Evolutionary conservation across 2,113 vertebrate genomes (phyloP).

Genomic region (Varanus salvator): DNA sequence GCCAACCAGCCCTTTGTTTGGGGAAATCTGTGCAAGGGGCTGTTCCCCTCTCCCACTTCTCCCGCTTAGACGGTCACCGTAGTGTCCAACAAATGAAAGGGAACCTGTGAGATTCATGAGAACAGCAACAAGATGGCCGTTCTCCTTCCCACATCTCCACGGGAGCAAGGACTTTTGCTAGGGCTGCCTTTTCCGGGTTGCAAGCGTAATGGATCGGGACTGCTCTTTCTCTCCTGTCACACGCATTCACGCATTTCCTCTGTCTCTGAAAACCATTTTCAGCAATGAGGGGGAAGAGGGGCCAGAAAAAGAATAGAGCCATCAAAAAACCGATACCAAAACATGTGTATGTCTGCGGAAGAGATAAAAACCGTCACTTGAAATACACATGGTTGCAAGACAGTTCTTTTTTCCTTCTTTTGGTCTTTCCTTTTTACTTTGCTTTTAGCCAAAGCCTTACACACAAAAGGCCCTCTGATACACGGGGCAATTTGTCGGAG

Average conservation of each 20-base stretch:
- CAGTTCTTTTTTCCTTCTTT: neutral
- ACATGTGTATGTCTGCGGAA: neutral
- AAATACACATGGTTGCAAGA: neutral
- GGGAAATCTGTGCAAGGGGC: neutral
- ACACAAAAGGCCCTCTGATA: neutral
- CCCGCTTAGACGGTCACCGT: neutral
- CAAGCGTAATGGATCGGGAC: neutral
- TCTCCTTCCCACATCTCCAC: neutral
- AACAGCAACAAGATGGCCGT: neutral
- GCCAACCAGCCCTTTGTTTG: neutral
- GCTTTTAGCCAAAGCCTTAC: neutral
- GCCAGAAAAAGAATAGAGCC: neutral
- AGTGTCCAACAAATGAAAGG: neutral
- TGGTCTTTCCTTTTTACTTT: no score
- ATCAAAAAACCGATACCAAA: rapidly evolving
- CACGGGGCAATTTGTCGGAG: neutral
- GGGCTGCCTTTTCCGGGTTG: neutral
- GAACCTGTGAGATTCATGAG: no score
- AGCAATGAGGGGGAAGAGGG: neutral
- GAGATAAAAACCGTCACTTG: neutral
- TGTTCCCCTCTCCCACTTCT: neutral
- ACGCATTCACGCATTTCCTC: neutral
- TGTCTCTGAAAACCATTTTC: neutral
- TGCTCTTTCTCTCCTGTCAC: neutral
- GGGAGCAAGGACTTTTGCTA: neutral